Evolutionary conservation across 1,140 invertebrate species (phyloP).

Genomic region (Spodoptera litura): DNA sequence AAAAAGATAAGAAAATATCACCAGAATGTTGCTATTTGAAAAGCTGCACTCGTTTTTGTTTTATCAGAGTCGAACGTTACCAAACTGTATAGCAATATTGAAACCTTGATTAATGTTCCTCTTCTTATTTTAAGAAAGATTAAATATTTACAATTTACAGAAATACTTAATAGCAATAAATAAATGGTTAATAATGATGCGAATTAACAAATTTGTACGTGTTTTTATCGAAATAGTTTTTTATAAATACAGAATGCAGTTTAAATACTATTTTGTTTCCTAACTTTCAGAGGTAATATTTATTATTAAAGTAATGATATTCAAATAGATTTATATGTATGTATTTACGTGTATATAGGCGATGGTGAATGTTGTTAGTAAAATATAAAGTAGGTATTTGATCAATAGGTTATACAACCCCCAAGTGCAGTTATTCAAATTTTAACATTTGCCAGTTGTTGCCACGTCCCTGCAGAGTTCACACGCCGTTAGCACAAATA

Average conservation of each 20-base stretch:
- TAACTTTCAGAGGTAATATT: slow-evolving; percentile 87
- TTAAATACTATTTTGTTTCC: slow-evolving; percentile 86
- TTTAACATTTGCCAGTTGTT: slow-evolving; percentile 83
- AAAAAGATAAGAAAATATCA: slow-evolving; percentile 59
- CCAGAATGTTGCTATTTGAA: slow-evolving; percentile 86
- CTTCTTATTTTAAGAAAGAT: slow-evolving; percentile 87
- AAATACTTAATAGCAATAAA: slow-evolving; percentile 85
- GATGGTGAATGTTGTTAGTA: slow-evolving; percentile 72
- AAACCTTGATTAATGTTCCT: slow-evolving; percentile 86
- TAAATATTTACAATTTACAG: slow-evolving; percentile 86
- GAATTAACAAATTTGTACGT: slow-evolving; percentile 85
- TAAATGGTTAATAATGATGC: slow-evolving; percentile 81
- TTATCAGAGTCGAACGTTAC: slow-evolving; percentile 82
- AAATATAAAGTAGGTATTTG: slow-evolving; percentile 74
- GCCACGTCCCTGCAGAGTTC: slow-evolving; percentile 75
- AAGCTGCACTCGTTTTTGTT: slow-evolving; percentile 83
- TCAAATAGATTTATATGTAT: slow-evolving; percentile 84
- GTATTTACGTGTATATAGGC: slow-evolving; percentile 82
- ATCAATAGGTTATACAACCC: slow-evolving; percentile 78
- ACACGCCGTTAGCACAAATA: slow-evolving; percentile 82
- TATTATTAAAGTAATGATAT: slow-evolving; percentile 83
- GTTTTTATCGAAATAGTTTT: slow-evolving; percentile 86
- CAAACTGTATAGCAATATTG: slow-evolving; percentile 84
- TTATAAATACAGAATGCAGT: slow-evolving; percentile 84
- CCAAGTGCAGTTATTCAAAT: slow-evolving; percentile 87